Conservation (phyloP, 2,888 invertebrate species). For the Drepanosiphum platanoidis region DNA sequence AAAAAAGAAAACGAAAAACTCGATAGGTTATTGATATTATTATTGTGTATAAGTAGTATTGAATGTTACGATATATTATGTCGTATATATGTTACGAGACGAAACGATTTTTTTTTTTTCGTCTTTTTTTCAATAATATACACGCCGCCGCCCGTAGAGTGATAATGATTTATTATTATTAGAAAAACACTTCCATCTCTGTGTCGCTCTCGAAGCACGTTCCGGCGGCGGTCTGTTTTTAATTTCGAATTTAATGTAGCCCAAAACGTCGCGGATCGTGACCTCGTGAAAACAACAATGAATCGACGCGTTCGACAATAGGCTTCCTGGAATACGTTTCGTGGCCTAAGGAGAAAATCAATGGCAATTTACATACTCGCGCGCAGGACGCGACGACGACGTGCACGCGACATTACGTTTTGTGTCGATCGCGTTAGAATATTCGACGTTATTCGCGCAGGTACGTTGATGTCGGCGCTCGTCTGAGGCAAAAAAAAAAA, state of each 20-base stretch:
- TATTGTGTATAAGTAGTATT: not conserved
- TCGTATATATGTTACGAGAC: not conserved
- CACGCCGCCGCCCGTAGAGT: too few species aligned
- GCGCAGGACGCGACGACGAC: not conserved
- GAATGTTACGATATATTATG: too few species aligned
- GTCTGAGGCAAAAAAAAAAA: not conserved
- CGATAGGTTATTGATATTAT: too few species aligned
- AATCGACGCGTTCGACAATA: slow-evolving; percentile 3
- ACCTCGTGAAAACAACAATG: not conserved
- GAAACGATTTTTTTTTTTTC: not conserved
- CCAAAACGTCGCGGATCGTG: not conserved
- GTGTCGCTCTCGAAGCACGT: not conserved
- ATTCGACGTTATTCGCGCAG: not conserved
- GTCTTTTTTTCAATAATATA: not conserved
- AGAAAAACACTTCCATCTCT: not conserved
- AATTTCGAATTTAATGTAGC: not conserved
- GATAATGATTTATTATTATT: too few species aligned
- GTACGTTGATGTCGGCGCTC: not conserved
- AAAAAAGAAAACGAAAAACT: too few species aligned
- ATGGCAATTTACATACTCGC: slow-evolving; percentile 7
- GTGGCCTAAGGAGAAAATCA: not conserved
- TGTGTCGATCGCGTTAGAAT: too few species aligned
- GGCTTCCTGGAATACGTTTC: not conserved
- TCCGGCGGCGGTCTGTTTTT: not conserved
- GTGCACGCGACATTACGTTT: not conserved